phyloP scores from a whole-genome alignment of 2,797 vertebrate species.

The Falco cherrug region DNA sequence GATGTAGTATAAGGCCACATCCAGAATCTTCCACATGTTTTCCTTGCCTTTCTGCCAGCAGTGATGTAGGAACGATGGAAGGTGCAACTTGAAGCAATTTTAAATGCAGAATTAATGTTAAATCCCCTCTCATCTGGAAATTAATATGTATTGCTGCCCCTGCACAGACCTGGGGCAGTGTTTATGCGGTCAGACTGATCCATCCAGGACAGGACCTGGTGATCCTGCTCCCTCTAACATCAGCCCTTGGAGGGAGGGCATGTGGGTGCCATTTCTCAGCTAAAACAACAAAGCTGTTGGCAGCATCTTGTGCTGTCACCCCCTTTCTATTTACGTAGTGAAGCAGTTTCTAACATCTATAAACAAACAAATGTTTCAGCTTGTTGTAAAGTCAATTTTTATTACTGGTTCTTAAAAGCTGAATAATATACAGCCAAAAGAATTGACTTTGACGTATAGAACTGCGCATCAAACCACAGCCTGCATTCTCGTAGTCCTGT shows the following conservation, averaged over 20 bases:
- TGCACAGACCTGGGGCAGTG: not conserved
- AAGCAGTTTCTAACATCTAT: not conserved
- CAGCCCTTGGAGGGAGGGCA: not conserved
- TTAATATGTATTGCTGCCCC: not conserved
- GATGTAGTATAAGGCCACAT: not conserved
- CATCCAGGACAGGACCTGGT: not conserved
- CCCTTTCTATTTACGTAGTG: not conserved
- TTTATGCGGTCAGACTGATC: not conserved
- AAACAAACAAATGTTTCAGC: constrained; percentile 14
- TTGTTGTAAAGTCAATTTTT: constrained; percentile 26
- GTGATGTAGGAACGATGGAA: not conserved
- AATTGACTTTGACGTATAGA: not conserved
- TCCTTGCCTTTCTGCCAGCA: not conserved
- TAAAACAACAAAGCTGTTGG: constrained; percentile 6
- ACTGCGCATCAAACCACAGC: not conserved
- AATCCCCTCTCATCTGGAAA: not conserved
- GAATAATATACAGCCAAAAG: not conserved
- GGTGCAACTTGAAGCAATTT: not conserved
- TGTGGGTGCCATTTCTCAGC: not conserved
- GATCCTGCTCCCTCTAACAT: not conserved
- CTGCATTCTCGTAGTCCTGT: not conserved
- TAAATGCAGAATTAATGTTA: not conserved
- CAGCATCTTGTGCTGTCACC: not conserved
- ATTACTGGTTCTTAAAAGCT: not conserved
- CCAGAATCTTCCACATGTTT: not conserved